Evolutionary conservation across 2,797 vertebrate species (phyloP), one percentile per base, ranked within the genome.

Genomic region (Coluber constrictor): DNA sequence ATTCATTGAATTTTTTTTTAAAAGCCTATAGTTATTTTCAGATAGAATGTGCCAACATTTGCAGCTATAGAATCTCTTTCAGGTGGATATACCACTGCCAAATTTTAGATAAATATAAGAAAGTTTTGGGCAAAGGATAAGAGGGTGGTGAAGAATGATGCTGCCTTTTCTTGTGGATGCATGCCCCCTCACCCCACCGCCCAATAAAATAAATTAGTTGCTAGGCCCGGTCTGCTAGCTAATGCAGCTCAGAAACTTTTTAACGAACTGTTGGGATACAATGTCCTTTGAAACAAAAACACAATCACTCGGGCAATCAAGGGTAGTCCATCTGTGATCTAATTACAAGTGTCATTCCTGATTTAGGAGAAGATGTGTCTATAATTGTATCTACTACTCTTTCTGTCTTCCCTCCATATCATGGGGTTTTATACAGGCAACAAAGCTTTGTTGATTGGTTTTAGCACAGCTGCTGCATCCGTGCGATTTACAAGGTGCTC

Each of bases 161-260:
- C n/a, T 37, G 32, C n/a, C 6, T 74, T 74, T 70, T 74, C n/a
- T 6, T 74, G 74, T 51, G 47, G 7, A 51, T 51, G 6, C 47
- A 51, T 51, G 47, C 8, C 1, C 0, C 5, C n/a, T 0, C n/a
- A 37, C 37, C 37, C 37, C 37, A 37, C 16, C 3, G 1, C 27
- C 61, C 25, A 0, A 11, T 47, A 11, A 79, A 79, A 79, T 79
- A 79, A 79, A 79, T 79, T 12, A 79, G 20, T 43, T 25, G 37
- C 37, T 83, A 83, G 74, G 9, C 74, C 20, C 0, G 10, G 74
- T 83, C 37, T 83, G 18, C 37, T 83, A 47, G 37, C 37, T 83
- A 25, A 47, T 83, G 74, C 20, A 83, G 37, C 10, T 25, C 37
- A 47, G 37, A 25, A 83, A 83, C 20, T 25, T 47, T 83, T 47